Conservation (phyloP, 2,888 invertebrate genomes). For the Platycheirus albimanus region DNA sequence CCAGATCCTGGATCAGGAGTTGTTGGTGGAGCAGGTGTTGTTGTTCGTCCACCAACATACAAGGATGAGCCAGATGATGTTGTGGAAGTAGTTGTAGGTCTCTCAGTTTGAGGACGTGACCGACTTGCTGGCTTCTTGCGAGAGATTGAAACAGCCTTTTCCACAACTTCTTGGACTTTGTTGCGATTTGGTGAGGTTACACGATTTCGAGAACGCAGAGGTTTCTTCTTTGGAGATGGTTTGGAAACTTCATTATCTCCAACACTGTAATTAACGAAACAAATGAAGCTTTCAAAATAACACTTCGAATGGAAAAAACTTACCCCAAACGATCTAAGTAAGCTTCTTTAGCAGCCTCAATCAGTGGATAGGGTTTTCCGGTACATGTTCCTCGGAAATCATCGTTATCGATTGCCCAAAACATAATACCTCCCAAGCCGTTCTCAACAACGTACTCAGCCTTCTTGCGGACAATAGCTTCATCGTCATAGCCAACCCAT, state of each 20-base stretch:
- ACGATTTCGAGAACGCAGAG: constrained; percentile 79
- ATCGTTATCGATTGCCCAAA: constrained; percentile 93
- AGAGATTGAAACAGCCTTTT: constrained; percentile 75
- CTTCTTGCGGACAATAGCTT: constrained; percentile 91
- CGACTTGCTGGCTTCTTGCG: constrained; percentile 74
- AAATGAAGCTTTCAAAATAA: not conserved
- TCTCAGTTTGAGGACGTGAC: constrained; percentile 67
- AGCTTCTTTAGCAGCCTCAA: constrained; percentile 94
- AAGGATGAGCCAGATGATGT: constrained; percentile 78
- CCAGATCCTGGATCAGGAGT: constrained; percentile 95
- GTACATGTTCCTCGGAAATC: constrained; percentile 96
- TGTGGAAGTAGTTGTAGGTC: constrained; percentile 77
- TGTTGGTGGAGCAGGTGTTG: constrained; percentile 88
- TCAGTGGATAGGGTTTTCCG: constrained; percentile 93
- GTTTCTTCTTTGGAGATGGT: constrained; percentile 78
- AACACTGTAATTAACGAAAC: constrained; percentile 75
- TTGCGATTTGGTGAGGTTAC: constrained; percentile 78
- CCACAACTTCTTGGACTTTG: constrained; percentile 72
- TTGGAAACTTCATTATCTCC: constrained; percentile 81
- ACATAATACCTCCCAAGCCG: constrained; percentile 89
- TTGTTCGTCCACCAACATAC: constrained; percentile 82
- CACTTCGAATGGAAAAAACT: constrained; percentile 73
- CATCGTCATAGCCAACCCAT: constrained; percentile 97
- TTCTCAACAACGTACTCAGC: constrained; percentile 93
- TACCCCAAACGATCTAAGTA: constrained; percentile 87